These are phyloP conservation scores for Habrosyne pyritoides DNA, from an alignment of 2,888 invertebrate genomes.

Conservation along the genomic window DNA sequence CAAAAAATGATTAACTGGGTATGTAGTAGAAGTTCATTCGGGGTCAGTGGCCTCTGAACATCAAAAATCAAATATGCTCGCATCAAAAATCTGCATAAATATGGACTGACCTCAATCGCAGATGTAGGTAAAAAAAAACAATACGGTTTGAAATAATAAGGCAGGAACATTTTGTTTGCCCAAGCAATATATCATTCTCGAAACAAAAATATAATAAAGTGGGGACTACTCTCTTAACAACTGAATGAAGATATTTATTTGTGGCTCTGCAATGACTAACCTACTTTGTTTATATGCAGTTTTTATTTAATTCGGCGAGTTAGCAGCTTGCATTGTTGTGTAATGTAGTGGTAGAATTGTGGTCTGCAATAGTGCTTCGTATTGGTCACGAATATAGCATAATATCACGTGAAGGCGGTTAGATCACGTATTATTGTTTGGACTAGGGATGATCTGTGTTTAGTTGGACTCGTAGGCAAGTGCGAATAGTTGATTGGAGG, in stretches of 20 bases:
- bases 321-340: background rate
- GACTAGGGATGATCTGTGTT: slow-evolving; percentile 42
- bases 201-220: too few species aligned
- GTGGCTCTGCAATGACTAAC: background rate
- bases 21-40: background rate
- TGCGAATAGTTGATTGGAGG: slow-evolving; percentile 83
- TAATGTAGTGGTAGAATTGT: too few species aligned
- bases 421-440: slow-evolving; percentile 30
- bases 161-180: background rate
- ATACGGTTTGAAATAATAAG: background rate
- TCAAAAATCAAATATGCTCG: background rate
- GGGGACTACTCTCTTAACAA: too few species aligned
- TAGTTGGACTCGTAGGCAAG: slow-evolving; percentile 66
- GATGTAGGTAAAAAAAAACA: background rate
- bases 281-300: background rate
- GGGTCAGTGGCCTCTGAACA: slow-evolving; percentile 5
- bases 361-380: background rate
- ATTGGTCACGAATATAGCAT: slow-evolving; percentile 12
- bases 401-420: too few species aligned
- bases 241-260: background rate
- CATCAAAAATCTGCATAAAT: slow-evolving; percentile 6
- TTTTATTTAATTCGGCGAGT: background rate
- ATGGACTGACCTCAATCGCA: background rate
- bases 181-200: background rate
- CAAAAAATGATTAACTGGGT: background rate